Conservation (phyloP, 2,888 invertebrate genomes). For the Ecliptopera silaceata region DNA sequence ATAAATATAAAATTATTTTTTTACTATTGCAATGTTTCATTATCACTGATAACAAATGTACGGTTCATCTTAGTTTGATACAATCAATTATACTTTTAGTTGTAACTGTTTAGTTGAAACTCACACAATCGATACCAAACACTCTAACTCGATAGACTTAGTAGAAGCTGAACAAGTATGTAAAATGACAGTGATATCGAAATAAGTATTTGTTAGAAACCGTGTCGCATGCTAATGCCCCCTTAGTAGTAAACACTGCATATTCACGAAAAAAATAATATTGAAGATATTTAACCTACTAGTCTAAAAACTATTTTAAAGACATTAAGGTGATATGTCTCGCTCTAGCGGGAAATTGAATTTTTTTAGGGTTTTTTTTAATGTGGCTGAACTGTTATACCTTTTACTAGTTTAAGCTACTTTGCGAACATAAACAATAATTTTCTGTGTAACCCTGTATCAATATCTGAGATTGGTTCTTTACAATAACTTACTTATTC, state of each 20-base stretch:
- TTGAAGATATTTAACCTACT: no score
- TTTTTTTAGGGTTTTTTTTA: no score
- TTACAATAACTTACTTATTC: no score
- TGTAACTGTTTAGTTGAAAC: conserved; percentile 1
- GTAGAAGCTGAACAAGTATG: background rate
- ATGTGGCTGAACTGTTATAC: no score
- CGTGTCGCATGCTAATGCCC: conserved; percentile 21
- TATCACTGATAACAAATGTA: background rate
- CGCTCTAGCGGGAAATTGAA: no score
- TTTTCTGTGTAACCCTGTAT: no score
- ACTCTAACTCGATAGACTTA: conserved; percentile 9
- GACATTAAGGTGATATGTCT: no score
- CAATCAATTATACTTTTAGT: background rate
- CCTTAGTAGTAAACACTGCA: conserved; percentile 5
- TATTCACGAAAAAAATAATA: background rate
- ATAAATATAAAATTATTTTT: background rate
- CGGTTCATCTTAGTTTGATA: background rate
- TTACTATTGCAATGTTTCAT: background rate
- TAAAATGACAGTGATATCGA: background rate
- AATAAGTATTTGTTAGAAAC: conserved; percentile 7
- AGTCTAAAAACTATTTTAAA: no score
- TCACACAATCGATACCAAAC: conserved; percentile 3
- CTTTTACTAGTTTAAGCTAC: no score
- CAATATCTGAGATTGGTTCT: no score
- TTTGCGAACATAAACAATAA: no score